Evolutionary conservation across 2,113 vertebrate species (phyloP).

Genomic region (Phaethornis superciliosus): DNA sequence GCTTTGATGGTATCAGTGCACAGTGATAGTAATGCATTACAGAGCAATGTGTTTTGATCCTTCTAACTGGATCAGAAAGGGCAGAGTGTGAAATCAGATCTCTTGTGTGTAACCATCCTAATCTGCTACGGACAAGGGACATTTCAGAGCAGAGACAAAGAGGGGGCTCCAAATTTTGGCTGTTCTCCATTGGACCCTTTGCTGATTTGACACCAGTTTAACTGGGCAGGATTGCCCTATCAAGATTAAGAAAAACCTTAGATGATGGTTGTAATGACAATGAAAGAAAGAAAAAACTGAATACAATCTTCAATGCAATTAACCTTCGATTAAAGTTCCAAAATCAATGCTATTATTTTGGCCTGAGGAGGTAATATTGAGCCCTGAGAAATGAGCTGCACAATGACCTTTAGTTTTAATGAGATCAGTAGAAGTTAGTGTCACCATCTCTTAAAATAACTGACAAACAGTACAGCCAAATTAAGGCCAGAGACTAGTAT

Average conservation of each 20-base stretch:
- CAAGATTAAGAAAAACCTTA: constrained; percentile 62
- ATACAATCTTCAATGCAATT: constrained; percentile 78
- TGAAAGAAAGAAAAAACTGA: constrained; percentile 33
- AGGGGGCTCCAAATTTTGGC: not conserved
- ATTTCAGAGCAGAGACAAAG: not conserved
- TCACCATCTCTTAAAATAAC: constrained; percentile 78
- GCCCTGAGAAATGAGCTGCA: constrained; percentile 61
- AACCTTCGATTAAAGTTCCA: constrained; percentile 81
- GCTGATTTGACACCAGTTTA: constrained; percentile 74
- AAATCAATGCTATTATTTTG: constrained; percentile 76
- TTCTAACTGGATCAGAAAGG: not conserved
- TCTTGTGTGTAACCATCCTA: not conserved
- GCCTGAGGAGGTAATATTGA: constrained; percentile 63
- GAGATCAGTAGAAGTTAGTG: constrained; percentile 78
- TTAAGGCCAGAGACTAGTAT: constrained; percentile 55
- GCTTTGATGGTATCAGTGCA: not conserved
- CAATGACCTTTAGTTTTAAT: constrained; percentile 79
- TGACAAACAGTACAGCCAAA: constrained; percentile 77
- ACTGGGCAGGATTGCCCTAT: constrained; percentile 32
- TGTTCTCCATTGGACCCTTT: not conserved
- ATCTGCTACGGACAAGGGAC: not conserved
- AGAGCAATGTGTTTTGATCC: not conserved
- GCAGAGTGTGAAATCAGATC: not conserved
- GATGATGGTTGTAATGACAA: constrained; percentile 36
- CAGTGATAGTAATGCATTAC: not conserved